phyloP scores from a whole-genome alignment of 2,888 invertebrate species.

The Sturmia bella region DNA sequence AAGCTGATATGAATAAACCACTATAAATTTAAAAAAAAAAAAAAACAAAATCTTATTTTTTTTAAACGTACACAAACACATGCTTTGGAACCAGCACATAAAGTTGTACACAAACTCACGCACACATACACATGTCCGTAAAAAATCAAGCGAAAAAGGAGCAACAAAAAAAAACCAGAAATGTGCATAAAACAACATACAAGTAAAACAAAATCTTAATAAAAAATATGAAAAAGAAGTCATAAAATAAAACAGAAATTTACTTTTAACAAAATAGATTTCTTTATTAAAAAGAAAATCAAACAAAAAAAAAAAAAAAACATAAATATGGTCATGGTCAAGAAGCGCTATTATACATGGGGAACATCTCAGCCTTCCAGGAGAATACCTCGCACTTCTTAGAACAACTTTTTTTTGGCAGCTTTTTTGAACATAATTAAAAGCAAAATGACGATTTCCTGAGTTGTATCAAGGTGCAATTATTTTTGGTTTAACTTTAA shows the following conservation, averaged over 20 bases:
- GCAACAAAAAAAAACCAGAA: slow-evolving; percentile 5
- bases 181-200: slow-evolving; percentile 35
- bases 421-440: no score
- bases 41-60: slow-evolving; percentile 2
- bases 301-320: slow-evolving; percentile 3
- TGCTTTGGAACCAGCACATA: slow-evolving; percentile 31
- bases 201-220: slow-evolving; percentile 25
- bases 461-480: no score
- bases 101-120: background rate
- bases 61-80: slow-evolving; percentile 16
- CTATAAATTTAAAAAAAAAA: slow-evolving; percentile 61
- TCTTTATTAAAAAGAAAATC: background rate
- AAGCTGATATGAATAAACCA: slow-evolving; percentile 67
- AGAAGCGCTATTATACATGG: background rate
- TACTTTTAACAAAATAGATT: slow-evolving; percentile 24
- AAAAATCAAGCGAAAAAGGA: background rate
- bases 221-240: slow-evolving; percentile 4
- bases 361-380: no score
- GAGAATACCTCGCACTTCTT: no score
- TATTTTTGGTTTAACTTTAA: no score
- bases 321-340: slow-evolving; percentile 28
- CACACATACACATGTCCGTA: background rate
- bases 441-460: no score
- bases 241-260: slow-evolving; percentile 38
- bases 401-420: no score